Evolutionary conservation across 92 coral and sea anemone species (phyloP).

Genomic region (Actinostola sp.): DNA sequence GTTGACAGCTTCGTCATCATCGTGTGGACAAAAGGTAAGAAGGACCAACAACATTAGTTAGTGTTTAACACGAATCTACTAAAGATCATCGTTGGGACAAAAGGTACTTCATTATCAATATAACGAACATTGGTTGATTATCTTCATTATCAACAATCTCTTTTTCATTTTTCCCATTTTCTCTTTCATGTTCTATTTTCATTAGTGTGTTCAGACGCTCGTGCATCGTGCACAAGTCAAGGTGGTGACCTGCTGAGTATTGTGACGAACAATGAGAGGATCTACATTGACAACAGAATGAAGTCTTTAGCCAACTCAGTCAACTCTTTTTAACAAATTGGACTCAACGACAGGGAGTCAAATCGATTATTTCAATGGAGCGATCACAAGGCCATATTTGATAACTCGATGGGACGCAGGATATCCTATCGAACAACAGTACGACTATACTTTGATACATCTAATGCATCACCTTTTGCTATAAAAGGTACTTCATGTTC

Average conservation of each 20-base stretch:
- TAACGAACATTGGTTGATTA: too few relatives aligned
- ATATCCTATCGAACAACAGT: slow-evolving; percentile 62
- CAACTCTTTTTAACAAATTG: slow-evolving; percentile 78
- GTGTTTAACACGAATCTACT: too few relatives aligned
- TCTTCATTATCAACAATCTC: too few relatives aligned
- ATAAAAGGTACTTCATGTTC: too few relatives aligned
- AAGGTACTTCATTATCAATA: too few relatives aligned
- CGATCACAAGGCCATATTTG: slow-evolving; percentile 67
- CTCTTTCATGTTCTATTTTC: not conserved
- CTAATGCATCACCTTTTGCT: too few relatives aligned
- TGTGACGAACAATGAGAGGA: slow-evolving; percentile 66
- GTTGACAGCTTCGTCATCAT: too few relatives aligned
- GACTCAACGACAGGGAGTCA: slow-evolving; percentile 82
- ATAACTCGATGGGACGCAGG: slow-evolving; percentile 88
- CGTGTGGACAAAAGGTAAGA: too few relatives aligned
- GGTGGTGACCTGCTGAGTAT: slow-evolving; percentile 91
- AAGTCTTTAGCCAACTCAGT: slow-evolving; percentile 59
- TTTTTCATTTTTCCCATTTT: too few relatives aligned
- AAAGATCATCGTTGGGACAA: too few relatives aligned
- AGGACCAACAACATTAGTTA: too few relatives aligned
- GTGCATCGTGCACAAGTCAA: slow-evolving; percentile 76
- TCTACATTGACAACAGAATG: slow-evolving; percentile 69
- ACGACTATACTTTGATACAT: not conserved
- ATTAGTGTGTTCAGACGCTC: slow-evolving; percentile 68
- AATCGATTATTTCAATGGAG: slow-evolving; percentile 75